Conservation (phyloP, 2,888 invertebrate species). For the Ichneumoninae sp. region DNA sequence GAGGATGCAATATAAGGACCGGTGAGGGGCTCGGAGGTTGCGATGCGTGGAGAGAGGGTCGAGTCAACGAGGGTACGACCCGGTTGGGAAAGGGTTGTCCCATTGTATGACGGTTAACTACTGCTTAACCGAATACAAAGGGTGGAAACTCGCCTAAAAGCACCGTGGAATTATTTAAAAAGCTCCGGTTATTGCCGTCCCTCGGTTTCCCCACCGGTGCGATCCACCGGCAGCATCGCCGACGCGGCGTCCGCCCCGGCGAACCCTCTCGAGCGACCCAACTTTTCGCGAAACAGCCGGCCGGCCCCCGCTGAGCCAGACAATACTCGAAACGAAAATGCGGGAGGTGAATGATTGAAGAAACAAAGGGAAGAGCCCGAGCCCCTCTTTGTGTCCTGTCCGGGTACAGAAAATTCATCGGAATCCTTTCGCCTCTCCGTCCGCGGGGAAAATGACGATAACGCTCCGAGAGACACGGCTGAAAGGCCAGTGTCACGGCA, state of each 20-base stretch:
- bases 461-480: not conserved
- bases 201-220: not conserved
- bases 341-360: not conserved
- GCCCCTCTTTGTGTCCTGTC: not conserved
- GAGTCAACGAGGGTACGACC: constrained; percentile 52
- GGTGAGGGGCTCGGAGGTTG: not conserved
- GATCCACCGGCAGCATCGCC: constrained; percentile 3
- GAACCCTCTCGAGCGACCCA: not conserved
- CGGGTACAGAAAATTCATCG: constrained; percentile 14
- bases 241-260: constrained; percentile 3
- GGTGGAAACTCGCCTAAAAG: constrained; percentile 61
- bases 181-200: constrained; percentile 68
- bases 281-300: not conserved
- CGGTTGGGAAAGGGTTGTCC: constrained; percentile 56
- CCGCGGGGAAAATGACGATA: not conserved
- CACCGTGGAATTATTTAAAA: constrained; percentile 75
- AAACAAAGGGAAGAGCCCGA: not conserved
- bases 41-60: not conserved
- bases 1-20: constrained; percentile 13
- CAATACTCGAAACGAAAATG: constrained; percentile 21
- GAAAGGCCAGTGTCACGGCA: not conserved
- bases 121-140: constrained; percentile 70
- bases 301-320: not conserved
- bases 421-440: constrained; percentile 1
- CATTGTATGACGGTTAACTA: constrained; percentile 73